Evolutionary conservation across 2,797 vertebrate species (phyloP), one percentile per base, ranked within the genome.

Genomic region (Lacerta bilineata): DNA sequence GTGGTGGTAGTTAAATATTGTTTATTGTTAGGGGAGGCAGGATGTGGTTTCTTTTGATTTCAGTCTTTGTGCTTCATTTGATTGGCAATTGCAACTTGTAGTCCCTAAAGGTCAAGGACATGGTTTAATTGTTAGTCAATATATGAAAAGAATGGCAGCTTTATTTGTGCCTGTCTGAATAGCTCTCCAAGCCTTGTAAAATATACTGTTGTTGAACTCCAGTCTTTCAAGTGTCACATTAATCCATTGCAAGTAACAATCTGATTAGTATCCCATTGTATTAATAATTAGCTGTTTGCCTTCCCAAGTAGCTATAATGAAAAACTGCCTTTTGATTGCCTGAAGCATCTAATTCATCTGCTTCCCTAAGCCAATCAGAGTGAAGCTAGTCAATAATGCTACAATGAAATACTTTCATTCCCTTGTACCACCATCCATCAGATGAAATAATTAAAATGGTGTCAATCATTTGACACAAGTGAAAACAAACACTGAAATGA

Each of bases 231-330:
- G 43, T 87, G 91, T 2, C 59, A 80, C 82, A 46, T 85, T 89
- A 90, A 88, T 91, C 36, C 36, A 83, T 33, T 86, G 23, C 77
- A 33, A 87, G 85, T 88, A 93, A 61, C 87, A 92, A 92, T 17
- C 25, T 85, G 91, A 74, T 90, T 89, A 89, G 89, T 84, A 85
- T 90, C 90, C 90, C 82, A 89, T 87, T 91, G 50, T 69, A n/a
- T 80, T 89, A 80, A 86, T 93, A 87, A 83, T 90, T 92, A 92
- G 78, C 5, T 91, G 93, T 84, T 86, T 87, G 91, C 50, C 55
- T 81, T 85, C 64, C 72, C 85, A 79, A 91, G 80, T 15, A 87
- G 84, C 68, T 92, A 50, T 0, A 0, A 74, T 91, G 82, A 91
- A 85, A 85, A 88, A 83, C 81, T 92, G 29, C 59, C 88, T 91